phyloP scores from a whole-genome alignment of 2,888 invertebrate species.

The Cephus pygmeus region DNA sequence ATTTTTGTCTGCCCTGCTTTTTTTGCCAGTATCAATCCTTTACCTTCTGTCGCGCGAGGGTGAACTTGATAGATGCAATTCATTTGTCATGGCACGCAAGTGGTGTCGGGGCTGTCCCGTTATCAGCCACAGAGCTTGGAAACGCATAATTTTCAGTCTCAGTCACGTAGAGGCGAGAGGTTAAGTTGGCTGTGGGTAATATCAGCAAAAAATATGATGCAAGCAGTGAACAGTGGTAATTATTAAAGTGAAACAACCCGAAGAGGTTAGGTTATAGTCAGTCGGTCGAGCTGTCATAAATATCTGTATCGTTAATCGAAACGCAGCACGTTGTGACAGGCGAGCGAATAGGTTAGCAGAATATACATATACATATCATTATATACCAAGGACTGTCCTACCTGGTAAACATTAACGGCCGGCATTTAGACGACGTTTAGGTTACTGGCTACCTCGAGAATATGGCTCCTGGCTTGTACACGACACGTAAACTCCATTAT shows the following conservation, averaged over 20 bases:
- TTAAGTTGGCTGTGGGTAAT: neutral
- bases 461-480: constrained; percentile 9
- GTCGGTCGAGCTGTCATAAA: neutral
- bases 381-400: neutral
- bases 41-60: neutral
- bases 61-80: neutral
- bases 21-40: neutral
- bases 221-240: neutral
- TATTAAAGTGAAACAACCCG: neutral
- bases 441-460: neutral
- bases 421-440: constrained; percentile 13
- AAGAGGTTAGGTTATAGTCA: neutral
- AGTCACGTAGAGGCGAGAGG: neutral
- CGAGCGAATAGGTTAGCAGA: neutral
- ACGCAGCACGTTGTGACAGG: neutral
- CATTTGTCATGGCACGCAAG: neutral
- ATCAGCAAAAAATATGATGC: neutral
- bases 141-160: neutral
- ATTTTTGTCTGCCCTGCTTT: neutral
- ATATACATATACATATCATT: neutral
- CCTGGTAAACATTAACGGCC: constrained; percentile 12
- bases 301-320: neutral
- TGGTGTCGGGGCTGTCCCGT: neutral
- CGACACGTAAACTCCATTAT: constrained; percentile 25
- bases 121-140: neutral